Evolutionary conservation across 2,113 vertebrate genomes (phyloP), one percentile per base, ranked within the genome.

Genomic region (Lutjanus erythropterus): DNA sequence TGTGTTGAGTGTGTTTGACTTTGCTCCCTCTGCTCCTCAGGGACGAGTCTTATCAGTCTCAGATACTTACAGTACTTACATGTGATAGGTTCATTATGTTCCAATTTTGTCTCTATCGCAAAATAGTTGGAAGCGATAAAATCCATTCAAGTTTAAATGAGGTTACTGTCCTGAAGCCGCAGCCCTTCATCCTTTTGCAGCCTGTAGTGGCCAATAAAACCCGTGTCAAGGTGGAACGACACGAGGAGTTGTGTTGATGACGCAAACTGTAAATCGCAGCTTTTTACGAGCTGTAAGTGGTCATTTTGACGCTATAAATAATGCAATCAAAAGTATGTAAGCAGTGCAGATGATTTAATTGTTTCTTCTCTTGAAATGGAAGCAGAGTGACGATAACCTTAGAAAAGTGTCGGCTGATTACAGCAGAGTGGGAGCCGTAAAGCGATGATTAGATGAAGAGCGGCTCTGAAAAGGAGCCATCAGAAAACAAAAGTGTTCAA

Each of bases 401-500:
- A 65, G 68, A 58, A 71, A 75, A 82, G 75, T 33, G 55, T 66
- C 2, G 33, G 25, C 33, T 90, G 85, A 90, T 93, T 92, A 86
- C 81, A 79, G 61, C 10, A 53, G 74, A 88, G 78, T 31, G 29
- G 49, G 56, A 80, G 72, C 56, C 59, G 41, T 52, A 73, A 78
- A 73, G 75, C 25, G 9, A 64, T 86, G 76, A 89, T 87, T 88
- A 18, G 46, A 71, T 53, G 78, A 41, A 53, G 64, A 72, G 74
- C 16, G 25, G 59, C 69, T 78, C 42, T 1, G 50, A 19, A 62
- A 44, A 47, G 50, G 53, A 75, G 49, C 27, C 25, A 67, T 84
- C 76, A 78, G 76, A 78, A 80, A 93, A 86, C 81, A 86, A 83
- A 53, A 87, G 62, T 66, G 59, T 72, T 87, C 89, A 93, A 90